Evolutionary conservation across 2,113 vertebrate species (phyloP).

Genomic region (Triplophysa dalaica): DNA sequence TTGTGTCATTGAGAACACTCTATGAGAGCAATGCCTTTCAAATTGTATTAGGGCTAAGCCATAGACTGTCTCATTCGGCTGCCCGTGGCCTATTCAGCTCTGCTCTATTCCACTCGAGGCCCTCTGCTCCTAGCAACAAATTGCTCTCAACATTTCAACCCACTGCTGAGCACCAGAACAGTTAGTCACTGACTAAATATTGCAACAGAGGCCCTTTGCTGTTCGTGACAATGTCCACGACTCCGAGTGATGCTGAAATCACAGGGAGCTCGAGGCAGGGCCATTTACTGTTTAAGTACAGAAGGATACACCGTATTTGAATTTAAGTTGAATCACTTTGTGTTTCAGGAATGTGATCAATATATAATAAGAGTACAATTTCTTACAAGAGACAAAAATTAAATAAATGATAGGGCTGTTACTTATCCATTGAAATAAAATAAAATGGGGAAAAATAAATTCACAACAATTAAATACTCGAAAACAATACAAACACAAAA

Average conservation of each 20-base stretch:
- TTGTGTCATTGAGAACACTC: conserved; percentile 58
- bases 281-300: neutral
- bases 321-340: neutral
- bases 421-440: too few relatives aligned
- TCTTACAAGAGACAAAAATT: too few relatives aligned
- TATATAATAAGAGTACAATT: too few relatives aligned
- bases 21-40: conserved; percentile 58
- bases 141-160: conserved; percentile 58
- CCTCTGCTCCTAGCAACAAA: conserved; percentile 53
- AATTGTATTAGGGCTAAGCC: conserved; percentile 62
- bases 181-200: conserved; percentile 44
- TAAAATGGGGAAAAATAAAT: too few relatives aligned
- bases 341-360: neutral
- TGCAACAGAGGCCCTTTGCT: conserved; percentile 1
- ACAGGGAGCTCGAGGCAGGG: neutral
- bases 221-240: conserved; percentile 35
- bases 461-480: too few relatives aligned
- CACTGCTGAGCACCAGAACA: conserved; percentile 61
- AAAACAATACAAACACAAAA: too few relatives aligned
- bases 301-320: neutral
- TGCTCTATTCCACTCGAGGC: conserved; percentile 49
- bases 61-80: conserved; percentile 55
- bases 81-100: conserved; percentile 55
- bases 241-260: conserved; percentile 16
- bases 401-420: too few relatives aligned